phyloP scores from a whole-genome alignment of 2,113 vertebrate genomes.

The Rostratula benghalensis region DNA sequence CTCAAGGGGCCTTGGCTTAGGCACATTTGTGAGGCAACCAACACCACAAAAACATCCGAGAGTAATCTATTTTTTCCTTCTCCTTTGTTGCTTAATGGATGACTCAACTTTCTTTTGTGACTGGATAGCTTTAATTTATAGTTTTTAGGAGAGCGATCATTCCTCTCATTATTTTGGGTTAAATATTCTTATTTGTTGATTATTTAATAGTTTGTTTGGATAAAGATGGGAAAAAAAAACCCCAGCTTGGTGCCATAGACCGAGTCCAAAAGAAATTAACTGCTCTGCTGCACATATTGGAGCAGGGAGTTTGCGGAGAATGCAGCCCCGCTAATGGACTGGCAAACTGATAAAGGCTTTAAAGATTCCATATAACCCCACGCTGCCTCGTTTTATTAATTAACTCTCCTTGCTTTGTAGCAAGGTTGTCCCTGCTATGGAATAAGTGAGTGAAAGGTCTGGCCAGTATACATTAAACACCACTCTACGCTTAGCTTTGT shows the following conservation, averaged over 20 bases:
- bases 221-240: constrained; percentile 66
- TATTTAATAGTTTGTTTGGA: constrained; percentile 74
- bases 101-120: constrained; percentile 74
- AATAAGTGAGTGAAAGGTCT: constrained; percentile 33
- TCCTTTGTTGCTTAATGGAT: constrained; percentile 67
- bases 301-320: constrained; percentile 73
- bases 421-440: constrained; percentile 3
- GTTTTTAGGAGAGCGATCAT: constrained; percentile 53
- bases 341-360: constrained; percentile 76
- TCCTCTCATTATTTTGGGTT: constrained; percentile 67
- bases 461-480: constrained; percentile 31
- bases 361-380: constrained; percentile 75
- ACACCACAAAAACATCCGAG: constrained; percentile 50
- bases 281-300: constrained; percentile 81
- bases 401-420: constrained; percentile 59
- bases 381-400: constrained; percentile 73
- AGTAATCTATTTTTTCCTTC: constrained; percentile 60
- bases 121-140: constrained; percentile 73
- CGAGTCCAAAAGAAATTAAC: constrained; percentile 84
- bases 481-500: background rate
- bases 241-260: constrained; percentile 75
- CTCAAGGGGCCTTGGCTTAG: background rate
- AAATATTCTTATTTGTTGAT: constrained; percentile 73
- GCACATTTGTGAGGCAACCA: constrained; percentile 35
- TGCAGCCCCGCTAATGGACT: constrained; percentile 73